Evolutionary conservation across 2,113 vertebrate species (phyloP), one percentile per base, ranked within the genome.

Genomic region (Trinectes maculatus): DNA sequence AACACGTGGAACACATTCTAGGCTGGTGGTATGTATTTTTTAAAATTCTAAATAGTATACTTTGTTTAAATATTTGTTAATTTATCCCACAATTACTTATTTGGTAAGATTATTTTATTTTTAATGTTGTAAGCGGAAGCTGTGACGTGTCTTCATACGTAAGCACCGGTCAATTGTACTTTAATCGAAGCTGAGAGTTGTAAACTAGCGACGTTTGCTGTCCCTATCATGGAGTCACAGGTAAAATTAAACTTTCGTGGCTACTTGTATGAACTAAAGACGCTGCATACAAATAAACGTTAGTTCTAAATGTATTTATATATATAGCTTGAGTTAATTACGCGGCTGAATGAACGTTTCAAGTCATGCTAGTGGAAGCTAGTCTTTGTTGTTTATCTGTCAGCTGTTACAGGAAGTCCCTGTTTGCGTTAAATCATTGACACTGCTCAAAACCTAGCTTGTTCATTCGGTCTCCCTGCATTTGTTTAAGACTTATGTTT

Each of bases 341-440:
- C 11, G 29, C 33, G 13, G 12, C 5, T 26, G 13, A 34, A 21
- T 22, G 40, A 29, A 47, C 51, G n/a, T 52, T 18, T 25, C 15
- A n/a, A 61, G 58, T 79, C 22, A 78, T 77, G 82, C 82, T 82
- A 83, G 49, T 71, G 9, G 29, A 46, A 26, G n/a, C 46, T n/a
- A 15, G 8, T 12, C 25, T 70, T 64, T 56, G 24, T 10, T 6
- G 49, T 21, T 52, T 10, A 5, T n/a, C 29, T 22, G n/a, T 31
- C 39, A 57, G 28, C 15, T 66, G 37, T n/a, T 7, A 51, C 51
- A 69, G 55, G 76, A 89, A 89, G n/a, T 89, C 84, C 74, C 63
- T 66, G 42, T 26, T 73, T 36, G 15, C 2, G 5, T 31, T 10
- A 10, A 52, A 47, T 39, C 40, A 13, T 16, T 11, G 21, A 36